Percentiles rank a stretch among this genome's conserved stretches.
Conservation (phyloP, 2,797 vertebrate species). For the Craterocephalus amniculus region DNA sequence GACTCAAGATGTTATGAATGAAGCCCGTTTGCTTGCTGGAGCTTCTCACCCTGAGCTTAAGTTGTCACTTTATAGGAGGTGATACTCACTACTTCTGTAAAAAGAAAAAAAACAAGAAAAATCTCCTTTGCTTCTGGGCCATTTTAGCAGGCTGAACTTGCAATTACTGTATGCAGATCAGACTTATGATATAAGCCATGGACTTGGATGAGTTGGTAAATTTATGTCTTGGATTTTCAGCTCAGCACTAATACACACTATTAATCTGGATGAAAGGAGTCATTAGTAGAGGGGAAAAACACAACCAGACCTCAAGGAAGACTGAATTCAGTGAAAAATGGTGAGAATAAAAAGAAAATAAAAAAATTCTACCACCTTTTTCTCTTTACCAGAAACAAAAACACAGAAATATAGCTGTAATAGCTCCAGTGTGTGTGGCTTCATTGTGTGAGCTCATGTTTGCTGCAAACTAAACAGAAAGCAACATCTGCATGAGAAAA, state of each 20-base stretch:
- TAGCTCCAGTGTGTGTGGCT: neutral
- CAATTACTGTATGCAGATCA: constrained; percentile 2
- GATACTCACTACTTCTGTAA: constrained; percentile 45
- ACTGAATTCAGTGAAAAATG: neutral
- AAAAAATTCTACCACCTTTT: neutral
- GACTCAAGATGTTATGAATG: constrained; percentile 9
- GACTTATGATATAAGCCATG: constrained; percentile 11
- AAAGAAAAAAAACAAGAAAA: neutral
- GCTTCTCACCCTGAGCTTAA: constrained; percentile 11
- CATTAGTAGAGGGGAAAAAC: neutral
- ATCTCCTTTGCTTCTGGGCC: constrained; percentile 3
- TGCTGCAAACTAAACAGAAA: constrained; percentile 53
- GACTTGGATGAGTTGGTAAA: constrained; percentile 12
- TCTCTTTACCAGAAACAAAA: neutral
- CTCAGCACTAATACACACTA: constrained; percentile 21
- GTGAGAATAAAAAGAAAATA: neutral
- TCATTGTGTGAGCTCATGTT: constrained; percentile 10
- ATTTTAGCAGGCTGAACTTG: neutral
- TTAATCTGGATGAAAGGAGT: neutral
- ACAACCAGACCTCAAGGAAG: neutral
- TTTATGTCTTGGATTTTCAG: constrained; percentile 18
- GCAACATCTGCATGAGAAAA: constrained; percentile 27
- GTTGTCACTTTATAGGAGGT: constrained; percentile 41
- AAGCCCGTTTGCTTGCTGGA: constrained; percentile 1
- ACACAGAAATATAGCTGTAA: neutral